Base-by-base conservation (phyloP, 2,888 invertebrate genomes). In the Danaus chrysippus region DNA sequence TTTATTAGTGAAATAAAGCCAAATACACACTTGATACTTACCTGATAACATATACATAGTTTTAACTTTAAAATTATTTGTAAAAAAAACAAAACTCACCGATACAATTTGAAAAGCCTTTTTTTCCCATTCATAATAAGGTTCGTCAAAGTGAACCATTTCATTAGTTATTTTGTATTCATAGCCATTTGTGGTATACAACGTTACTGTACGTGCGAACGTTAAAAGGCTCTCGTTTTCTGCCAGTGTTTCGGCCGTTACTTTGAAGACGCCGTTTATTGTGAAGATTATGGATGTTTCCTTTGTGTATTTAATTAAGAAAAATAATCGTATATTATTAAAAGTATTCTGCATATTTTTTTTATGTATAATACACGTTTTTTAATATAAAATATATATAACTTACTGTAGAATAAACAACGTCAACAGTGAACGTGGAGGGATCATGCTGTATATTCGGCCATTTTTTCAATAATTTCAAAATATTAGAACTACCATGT, bases 91-190 rank as follows among this genome's bases (percentile, higher is more conserved):
- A 12, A 34, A 13, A 78, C 87, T 83, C 68, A 89, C 90, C 76
- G 71, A 68, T 10, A 79, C 80, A 10, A 76, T 67, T 64, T 75
- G 72, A 64, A 89, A 90, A 0, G 87, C 86, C 0, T 69, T 69
- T 1, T 73, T 72, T 0, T 78, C 76, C 64, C 81, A 88, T 9
- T 87, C 86, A 1, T 77, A 70, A 0, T 86, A 83, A 0, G 93
- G 91, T 65, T 78, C 91, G 46, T 93, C 92, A 75, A 95, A 90
- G 74, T 93, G 92, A 11, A 94, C 71, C 86, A 93, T 92, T 73
- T 96, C 96, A 74, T 95, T 94, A 2, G 86, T 75, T 59, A 96
- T 94, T 67, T 92, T 92, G 76, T 93, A 94, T 61, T 93, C 92
- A 1, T 75, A 70, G 0, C 84, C 84, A 23, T 89, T 84, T 6